A percentile compares a stretch with the other conserved stretches of the same genome.
Evolutionary conservation across 1,140 invertebrate species (phyloP).

Genomic region (Daktulosphaira vitifoliae): DNA sequence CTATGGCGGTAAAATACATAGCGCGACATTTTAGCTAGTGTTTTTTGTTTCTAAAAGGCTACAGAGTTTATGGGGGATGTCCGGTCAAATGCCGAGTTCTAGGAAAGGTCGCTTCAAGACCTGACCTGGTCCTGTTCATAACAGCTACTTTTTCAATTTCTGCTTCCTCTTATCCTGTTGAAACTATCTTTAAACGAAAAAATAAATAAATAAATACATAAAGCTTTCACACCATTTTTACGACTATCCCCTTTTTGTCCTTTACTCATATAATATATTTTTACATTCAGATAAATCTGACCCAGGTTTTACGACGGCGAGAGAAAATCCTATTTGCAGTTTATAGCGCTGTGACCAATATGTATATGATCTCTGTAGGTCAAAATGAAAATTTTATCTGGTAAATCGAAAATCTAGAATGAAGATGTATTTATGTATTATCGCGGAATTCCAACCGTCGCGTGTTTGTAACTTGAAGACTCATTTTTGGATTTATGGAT

Average conservation of each 20-base stretch:
- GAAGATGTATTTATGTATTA: constrained; percentile 5
- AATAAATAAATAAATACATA: constrained; percentile 32
- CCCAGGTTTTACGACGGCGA: constrained; percentile 25
- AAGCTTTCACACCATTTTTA: constrained; percentile 31
- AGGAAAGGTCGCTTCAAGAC: constrained; percentile 30
- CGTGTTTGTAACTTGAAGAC: too few relatives aligned
- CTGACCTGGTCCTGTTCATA: constrained; percentile 21
- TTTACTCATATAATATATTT: constrained; percentile 29
- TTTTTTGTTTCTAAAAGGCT: constrained; percentile 30
- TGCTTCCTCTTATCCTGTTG: constrained; percentile 4
- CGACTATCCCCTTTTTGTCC: constrained; percentile 22
- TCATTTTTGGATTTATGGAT: too few relatives aligned
- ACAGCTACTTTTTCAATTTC: constrained; percentile 32
- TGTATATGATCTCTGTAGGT: constrained; percentile 19
- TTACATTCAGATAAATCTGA: constrained; percentile 27
- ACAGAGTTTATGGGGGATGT: constrained; percentile 25
- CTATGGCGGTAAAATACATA: background rate
- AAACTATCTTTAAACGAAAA: constrained; percentile 19
- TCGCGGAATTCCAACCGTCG: background rate
- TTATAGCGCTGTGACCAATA: constrained; percentile 26
- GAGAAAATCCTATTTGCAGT: constrained; percentile 29
- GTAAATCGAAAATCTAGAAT: constrained; percentile 7
- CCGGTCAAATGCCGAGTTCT: constrained; percentile 29
- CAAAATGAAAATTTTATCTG: constrained; percentile 18
- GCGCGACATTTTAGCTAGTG: constrained; percentile 21